Evolutionary conservation across 2,797 vertebrate species (phyloP).

Genomic region (Trichosurus vulpecula): DNA sequence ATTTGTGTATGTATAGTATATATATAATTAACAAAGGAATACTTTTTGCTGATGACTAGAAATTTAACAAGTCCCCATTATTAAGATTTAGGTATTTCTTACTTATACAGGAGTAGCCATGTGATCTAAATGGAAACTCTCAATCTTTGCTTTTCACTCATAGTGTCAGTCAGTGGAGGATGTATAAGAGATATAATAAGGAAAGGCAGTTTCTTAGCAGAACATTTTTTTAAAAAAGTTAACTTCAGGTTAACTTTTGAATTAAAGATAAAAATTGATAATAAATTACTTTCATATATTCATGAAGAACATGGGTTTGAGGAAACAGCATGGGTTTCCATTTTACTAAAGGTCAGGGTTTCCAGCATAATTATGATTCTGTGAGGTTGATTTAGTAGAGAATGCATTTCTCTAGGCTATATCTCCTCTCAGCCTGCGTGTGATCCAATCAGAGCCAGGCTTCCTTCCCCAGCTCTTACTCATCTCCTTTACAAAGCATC

Average conservation of each 20-base stretch:
- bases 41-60: not conserved
- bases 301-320: not conserved
- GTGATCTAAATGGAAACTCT: not conserved
- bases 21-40: not conserved
- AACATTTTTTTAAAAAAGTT: not conserved
- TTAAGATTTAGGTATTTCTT: not conserved
- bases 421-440: not conserved
- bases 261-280: not conserved
- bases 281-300: not conserved
- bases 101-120: not conserved
- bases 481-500: not conserved
- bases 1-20: too few relatives aligned
- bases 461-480: not conserved
- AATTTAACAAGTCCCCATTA: not conserved
- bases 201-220: not conserved
- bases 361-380: slow-evolving; percentile 17
- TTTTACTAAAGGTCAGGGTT: not conserved
- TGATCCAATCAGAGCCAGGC: slow-evolving; percentile 3
- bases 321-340: not conserved
- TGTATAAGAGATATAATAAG: not conserved
- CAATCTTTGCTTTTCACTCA: not conserved
- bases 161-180: not conserved
- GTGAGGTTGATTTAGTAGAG: not conserved
- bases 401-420: not conserved
- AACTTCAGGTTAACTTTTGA: not conserved